Base-by-base conservation (phyloP, 2,113 vertebrate genomes). In the Pithys albifrons region DNA sequence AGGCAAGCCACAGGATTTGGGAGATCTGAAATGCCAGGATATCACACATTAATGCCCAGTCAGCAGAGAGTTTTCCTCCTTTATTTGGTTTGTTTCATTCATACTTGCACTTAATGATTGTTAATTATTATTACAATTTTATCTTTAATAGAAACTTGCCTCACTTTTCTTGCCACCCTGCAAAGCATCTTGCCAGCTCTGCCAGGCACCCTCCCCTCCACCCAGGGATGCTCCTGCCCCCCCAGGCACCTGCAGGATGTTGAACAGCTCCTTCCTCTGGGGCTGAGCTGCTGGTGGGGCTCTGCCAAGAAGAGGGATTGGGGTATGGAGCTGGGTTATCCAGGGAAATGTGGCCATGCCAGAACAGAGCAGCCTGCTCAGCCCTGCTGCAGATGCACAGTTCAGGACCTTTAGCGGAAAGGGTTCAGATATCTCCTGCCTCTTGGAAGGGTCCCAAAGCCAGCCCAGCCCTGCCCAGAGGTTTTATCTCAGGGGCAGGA, bases 361-460 rank as follows among this genome's bases (percentile, higher is more conserved):
- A 39, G n/a, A 45, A 46, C 71, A 73, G 67, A 13, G 19, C 2
- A 5, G 7, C 9, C 35, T 80, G 61, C 54, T 16, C 64, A 49
- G 33, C 57, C 66, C 31, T 0, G 0, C 29, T 9, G 19, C 1
- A 2, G 62, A 3, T 28, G 27, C 2, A 0, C 2, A 6, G 20
- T 12, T 19, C 39, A 6, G 87, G 33, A 35, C 31, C 29, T 1
- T 0, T 6, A 43, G 39, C 55, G 51, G 31, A 48, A 70, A n/a
- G 31, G 31, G 22, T 49, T 25, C 0, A 0, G 57, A 33, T 27
- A 39, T 16, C 49, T 78, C 61, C n/a, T 0, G 0, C 59, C 14
- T 39, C 39, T 46, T 2, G 4, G 13, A 19, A n/a, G 25, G 27
- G 24, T 52, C 48, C 78, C 85, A 59, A 59, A 59, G n/a, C n/a